phyloP scores from a whole-genome alignment of 2,888 invertebrate species.

The Xestia rhomboidea region DNA sequence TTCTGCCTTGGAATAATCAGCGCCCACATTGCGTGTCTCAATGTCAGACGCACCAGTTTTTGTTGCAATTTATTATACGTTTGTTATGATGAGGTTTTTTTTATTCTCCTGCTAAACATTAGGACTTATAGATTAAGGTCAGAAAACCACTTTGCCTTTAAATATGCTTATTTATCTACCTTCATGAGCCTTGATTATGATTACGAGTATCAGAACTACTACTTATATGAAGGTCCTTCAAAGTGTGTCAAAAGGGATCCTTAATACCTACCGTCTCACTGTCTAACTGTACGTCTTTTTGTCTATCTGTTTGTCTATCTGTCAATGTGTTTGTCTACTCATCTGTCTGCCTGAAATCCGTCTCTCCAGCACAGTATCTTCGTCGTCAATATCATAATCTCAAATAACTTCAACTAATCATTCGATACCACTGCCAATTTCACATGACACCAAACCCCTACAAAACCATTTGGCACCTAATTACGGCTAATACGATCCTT shows the following conservation, averaged over 20 bases:
- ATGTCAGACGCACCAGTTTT: slow-evolving; percentile 41
- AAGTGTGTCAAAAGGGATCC: neutral
- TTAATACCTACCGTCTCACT: neutral
- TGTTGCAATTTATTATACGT: slow-evolving; percentile 28
- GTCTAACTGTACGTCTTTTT: neutral
- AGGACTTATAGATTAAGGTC: neutral
- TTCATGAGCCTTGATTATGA: too few species aligned
- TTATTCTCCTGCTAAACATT: neutral
- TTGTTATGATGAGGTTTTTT: neutral
- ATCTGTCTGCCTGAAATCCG: neutral
- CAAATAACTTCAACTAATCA: neutral
- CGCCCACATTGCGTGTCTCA: slow-evolving; percentile 60
- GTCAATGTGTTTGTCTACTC: neutral
- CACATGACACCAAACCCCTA: slow-evolving; percentile 18
- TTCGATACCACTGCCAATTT: slow-evolving; percentile 15
- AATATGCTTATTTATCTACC: neutral
- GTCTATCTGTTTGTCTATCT: too few species aligned
- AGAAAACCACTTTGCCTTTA: neutral
- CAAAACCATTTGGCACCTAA: slow-evolving; percentile 52
- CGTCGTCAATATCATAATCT: neutral
- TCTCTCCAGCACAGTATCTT: neutral
- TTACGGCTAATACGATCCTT: slow-evolving; percentile 66
- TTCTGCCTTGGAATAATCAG: slow-evolving; percentile 44
- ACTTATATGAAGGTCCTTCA: neutral
- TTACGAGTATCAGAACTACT: neutral